Base-by-base conservation (phyloP, 2,888 invertebrate genomes). In the Chalcis sispes region DNA sequence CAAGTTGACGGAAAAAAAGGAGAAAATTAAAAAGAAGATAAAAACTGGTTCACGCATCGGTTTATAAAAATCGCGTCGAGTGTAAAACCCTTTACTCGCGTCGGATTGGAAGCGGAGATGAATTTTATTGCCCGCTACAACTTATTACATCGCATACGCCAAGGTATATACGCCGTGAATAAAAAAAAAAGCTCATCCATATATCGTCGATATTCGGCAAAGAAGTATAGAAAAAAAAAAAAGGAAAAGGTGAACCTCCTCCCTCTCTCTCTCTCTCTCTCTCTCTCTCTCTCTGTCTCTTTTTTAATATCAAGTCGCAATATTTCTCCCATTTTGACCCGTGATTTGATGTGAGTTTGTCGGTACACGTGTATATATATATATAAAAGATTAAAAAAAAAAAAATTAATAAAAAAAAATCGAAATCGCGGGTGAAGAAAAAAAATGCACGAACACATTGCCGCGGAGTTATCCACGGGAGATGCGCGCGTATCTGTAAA, bases 281-380 rank as follows among this genome's bases (percentile, higher is more conserved):
- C n/a, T n/a, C n/a, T n/a, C n/a, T n/a, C n/a, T n/a, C n/a, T n/a
- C 15, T n/a, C 42, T 32, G 42, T 23, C 59, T 50, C 61, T 18
- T 54, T 74, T 74, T 74, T 67, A 74, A 75, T 75, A 75, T 70
- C 75, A 50, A 62, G 15, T 69, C 62, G 61, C 69, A 74, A 74
- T 74, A 74, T 74, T 70, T 25, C 65, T 65, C 58, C n/a, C n/a
- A 42, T 59, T 65, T 70, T 65, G 46, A 69, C 62, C 67, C 40
- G 48, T 40, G 71, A 74, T 67, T 67, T 32, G 58, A n/a, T 40
- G 48, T 10, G 15, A 8, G 25, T 29, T 13, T 29, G n/a, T 8
- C 29, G 42, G 15, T n/a, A 7, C 52, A 5, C 42, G 15, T 15
- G 13, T 25, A 18, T 25, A 61, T 42, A 10, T 40, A 59, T n/a